These are phyloP conservation scores for Sander vitreus DNA, from an alignment of 2,113 vertebrate species.

Conservation along the genomic window DNA sequence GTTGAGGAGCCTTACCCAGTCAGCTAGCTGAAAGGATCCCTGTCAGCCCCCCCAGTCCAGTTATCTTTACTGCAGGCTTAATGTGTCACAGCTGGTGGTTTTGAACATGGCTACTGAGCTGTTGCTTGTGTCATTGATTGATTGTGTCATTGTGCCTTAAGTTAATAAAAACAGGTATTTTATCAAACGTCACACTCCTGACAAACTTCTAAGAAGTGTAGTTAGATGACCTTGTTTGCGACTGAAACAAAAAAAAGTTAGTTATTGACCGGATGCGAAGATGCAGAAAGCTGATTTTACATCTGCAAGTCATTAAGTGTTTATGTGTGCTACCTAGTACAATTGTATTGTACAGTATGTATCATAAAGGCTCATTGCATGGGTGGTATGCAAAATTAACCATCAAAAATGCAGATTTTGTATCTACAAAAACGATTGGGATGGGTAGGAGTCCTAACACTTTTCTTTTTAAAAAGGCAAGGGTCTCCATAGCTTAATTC, in stretches of 20 bases:
- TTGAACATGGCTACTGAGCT: not conserved
- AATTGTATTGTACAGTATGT: not conserved
- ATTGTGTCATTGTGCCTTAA: not conserved
- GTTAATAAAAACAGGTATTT: not conserved
- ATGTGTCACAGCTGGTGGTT: not conserved
- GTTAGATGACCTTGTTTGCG: not conserved
- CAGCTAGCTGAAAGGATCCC: not conserved
- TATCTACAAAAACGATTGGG: not conserved
- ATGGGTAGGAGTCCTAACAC: not conserved
- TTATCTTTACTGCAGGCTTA: not conserved
- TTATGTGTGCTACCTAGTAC: not conserved
- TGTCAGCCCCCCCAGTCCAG: not conserved
- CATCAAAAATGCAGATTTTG: not conserved
- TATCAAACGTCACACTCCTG: not conserved
- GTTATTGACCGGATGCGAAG: not conserved
- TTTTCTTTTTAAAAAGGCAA: too few relatives aligned
- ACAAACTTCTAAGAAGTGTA: not conserved
- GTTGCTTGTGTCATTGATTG: not conserved
- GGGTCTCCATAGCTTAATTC: not conserved
- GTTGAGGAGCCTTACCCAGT: not conserved
- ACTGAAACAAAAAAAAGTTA: not conserved
- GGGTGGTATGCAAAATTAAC: not conserved
- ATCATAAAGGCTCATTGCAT: not conserved
- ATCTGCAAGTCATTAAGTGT: not conserved
- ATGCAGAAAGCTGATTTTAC: not conserved